phyloP scores from a whole-genome alignment of 2,113 vertebrate species.

The Tricholaema leucomelas region DNA sequence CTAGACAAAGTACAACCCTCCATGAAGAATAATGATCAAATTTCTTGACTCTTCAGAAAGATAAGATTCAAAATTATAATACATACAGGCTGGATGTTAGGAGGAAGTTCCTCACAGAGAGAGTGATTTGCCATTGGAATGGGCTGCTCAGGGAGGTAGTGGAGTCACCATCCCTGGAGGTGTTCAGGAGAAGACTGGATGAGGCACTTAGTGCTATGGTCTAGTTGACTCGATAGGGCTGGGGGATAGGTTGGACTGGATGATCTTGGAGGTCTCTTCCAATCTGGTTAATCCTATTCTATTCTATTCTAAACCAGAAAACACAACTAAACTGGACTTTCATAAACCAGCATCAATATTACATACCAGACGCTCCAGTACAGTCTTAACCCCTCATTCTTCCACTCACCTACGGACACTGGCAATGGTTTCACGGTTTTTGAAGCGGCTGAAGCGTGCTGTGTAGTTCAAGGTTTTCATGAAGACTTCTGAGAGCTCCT shows the following conservation, averaged over 20 bases:
- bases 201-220: too few species aligned
- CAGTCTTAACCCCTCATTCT: rapidly evolving
- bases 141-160: too few species aligned
- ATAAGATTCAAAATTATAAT: neutral
- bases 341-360: neutral
- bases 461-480: conserved; percentile 99
- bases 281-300: too few species aligned
- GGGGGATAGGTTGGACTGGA: too few species aligned
- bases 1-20: neutral
- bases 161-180: too few species aligned
- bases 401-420: conserved; percentile 89
- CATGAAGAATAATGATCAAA: neutral
- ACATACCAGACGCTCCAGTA: rapidly evolving
- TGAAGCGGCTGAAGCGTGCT: conserved; percentile 94
- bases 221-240: too few species aligned
- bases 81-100: too few species aligned
- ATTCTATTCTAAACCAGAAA: neutral
- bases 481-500: conserved; percentile 96
- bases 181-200: too few species aligned
- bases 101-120: too few species aligned
- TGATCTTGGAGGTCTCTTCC: too few species aligned
- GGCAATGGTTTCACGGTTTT: conserved; percentile 96
- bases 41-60: neutral
- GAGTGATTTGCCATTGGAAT: too few species aligned
- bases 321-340: neutral